Base-by-base conservation (phyloP, 2,113 vertebrate species). In the Pipa parva region DNA sequence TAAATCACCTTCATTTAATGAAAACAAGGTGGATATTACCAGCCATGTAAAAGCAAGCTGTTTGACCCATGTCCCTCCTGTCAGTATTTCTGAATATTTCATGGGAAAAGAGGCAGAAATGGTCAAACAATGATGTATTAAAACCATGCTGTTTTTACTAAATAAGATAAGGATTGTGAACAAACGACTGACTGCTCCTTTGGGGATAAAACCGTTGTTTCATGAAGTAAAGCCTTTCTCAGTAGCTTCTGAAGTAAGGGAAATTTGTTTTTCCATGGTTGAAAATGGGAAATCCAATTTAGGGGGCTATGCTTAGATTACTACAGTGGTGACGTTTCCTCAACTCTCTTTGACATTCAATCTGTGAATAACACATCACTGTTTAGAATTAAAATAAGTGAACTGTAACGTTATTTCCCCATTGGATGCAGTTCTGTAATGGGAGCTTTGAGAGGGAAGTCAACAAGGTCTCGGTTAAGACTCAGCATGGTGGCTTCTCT, bases 61-160 rank as follows among this genome's bases (percentile, higher is more conserved):
- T 58, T 15, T 24, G 45, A 58, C 20, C 59, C 54, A 12, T 61
- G 65, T 81, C 78, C 75, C 68, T 72, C 49, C 9, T 39, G 42
- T 50, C 62, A 51, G 7, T 52, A 64, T 76, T 54, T 60, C 63
- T 71, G 37, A 72, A 76, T 27, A 55, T 46, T 36, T 54, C 58
- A 24, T 33, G 33, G 21, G 59, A 55, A 28, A 39, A 56, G 11
- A 21, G 25, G 49, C 13, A n/a, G 24, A 59, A 39, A 51, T 18
- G 72, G 76, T 81, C 74, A 81, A 79, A 77, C 71, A 39, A 0
- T 0, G 49, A 78, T 72, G 77, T 77, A 78, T 78, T 80, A 74
- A 82, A 82, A 76, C 76, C 77, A 74, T 66, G 45, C 73, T 63
- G 24, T 73, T 61, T n/a, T 27, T 0, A 3, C 63, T 74, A 76